Conservation (phyloP, 2,113 vertebrate species). For the Gobio gobio region DNA sequence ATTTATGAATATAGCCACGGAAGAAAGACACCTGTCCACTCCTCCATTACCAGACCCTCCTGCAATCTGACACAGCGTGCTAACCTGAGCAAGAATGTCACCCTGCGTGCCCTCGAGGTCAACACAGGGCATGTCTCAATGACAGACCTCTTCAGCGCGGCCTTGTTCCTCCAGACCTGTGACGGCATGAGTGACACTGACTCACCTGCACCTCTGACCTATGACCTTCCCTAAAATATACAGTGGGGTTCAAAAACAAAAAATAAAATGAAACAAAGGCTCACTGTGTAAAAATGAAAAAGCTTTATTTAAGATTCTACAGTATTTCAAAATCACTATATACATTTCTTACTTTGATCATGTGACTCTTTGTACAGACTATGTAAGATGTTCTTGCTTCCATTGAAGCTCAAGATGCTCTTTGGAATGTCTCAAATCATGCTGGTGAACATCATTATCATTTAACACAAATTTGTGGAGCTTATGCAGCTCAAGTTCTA, state of each 20-base stretch:
- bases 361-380: neutral
- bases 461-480: neutral
- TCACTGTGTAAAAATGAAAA: neutral
- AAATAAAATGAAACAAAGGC: neutral
- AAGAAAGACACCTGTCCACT: conserved; percentile 70
- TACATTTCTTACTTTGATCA: neutral
- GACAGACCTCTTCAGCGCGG: conserved; percentile 32
- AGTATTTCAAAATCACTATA: neutral
- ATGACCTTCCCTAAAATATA: conserved; percentile 8
- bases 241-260: neutral
- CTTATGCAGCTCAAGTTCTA: too few relatives aligned
- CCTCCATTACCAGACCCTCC: conserved; percentile 66
- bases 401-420: neutral
- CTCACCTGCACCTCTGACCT: neutral
- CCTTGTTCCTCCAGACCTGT: neutral
- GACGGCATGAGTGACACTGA: neutral
- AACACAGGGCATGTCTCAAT: conserved; percentile 47
- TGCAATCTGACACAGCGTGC: conserved; percentile 60
- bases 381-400: neutral
- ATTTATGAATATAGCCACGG: conserved; percentile 72
- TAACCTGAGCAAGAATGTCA: conserved; percentile 71
- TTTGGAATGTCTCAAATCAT: too few relatives aligned
- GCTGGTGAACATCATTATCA: neutral
- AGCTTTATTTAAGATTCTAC: neutral
- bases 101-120: conserved; percentile 53